phyloP scores from a whole-genome alignment of 1,140 invertebrate genomes.

The Amyelois transitella region DNA sequence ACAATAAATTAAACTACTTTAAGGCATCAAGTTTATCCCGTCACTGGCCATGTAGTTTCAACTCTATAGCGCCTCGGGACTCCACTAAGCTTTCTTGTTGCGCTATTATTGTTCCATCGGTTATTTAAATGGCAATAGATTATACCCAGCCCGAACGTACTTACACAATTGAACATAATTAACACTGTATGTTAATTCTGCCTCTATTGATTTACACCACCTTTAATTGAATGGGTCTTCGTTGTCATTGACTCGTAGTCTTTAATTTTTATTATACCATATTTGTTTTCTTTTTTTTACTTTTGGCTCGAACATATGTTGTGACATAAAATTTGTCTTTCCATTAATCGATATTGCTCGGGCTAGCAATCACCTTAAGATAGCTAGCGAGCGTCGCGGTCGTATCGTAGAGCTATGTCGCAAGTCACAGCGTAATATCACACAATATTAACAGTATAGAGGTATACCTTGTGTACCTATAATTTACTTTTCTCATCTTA shows the following conservation, averaged over 20 bases:
- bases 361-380: not conserved
- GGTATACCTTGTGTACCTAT: not conserved
- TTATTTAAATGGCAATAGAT: slow-evolving; percentile 69
- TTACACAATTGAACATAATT: slow-evolving; percentile 60
- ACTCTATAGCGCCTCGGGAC: slow-evolving; percentile 12
- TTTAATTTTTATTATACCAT: too few species aligned
- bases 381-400: slow-evolving; percentile 6
- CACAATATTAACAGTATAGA: not conserved
- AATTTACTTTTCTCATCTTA: too few species aligned
- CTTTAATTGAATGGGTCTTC: slow-evolving; percentile 4
- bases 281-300: too few species aligned
- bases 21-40: too few species aligned
- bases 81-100: slow-evolving; percentile 47
- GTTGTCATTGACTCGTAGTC: too few species aligned
- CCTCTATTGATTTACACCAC: slow-evolving; percentile 35
- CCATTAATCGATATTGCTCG: not conserved
- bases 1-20: too few species aligned
- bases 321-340: not conserved
- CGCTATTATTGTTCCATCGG: slow-evolving; percentile 63
- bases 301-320: not conserved
- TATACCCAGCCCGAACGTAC: slow-evolving; percentile 29
- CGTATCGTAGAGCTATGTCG: slow-evolving; percentile 7
- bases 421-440: not conserved
- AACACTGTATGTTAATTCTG: slow-evolving; percentile 60
- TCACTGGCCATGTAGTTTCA: not conserved